These are phyloP conservation scores for Spheniscus humboldti DNA, from an alignment of 2,797 vertebrate genomes.

Conservation along the genomic window DNA sequence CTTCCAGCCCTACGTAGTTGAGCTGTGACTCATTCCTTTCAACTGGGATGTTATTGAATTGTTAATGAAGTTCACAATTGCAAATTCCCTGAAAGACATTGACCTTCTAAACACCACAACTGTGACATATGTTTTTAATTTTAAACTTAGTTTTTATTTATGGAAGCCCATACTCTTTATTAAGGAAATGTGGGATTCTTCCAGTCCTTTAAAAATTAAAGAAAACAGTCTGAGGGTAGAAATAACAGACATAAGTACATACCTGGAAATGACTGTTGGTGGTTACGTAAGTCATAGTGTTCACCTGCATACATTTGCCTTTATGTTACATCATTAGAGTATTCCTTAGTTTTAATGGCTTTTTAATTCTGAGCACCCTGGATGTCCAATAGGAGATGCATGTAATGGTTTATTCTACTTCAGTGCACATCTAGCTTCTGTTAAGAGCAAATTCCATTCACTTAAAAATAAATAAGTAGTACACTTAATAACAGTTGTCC, in stretches of 20 bases:
- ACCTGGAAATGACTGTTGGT: not conserved
- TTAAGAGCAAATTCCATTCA: not conserved
- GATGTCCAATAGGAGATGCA: not conserved
- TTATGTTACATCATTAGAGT: not conserved
- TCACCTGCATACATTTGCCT: not conserved
- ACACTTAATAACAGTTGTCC: not conserved
- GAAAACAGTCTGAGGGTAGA: not conserved
- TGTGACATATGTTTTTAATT: not conserved
- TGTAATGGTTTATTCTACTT: not conserved
- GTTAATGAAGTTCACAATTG: not conserved
- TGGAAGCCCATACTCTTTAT: not conserved
- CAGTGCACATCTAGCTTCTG: not conserved
- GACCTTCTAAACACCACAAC: not conserved
- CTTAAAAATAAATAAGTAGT: not conserved
- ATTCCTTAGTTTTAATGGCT: not conserved
- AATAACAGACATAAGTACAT: not conserved
- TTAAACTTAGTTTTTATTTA: not conserved
- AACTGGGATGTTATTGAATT: not conserved
- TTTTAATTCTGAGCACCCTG: not conserved
- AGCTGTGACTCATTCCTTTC: not conserved
- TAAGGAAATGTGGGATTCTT: not conserved
- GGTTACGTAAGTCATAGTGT: not conserved
- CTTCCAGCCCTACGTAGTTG: not conserved
- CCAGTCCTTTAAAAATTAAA: not conserved
- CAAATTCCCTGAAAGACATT: not conserved